Evolutionary conservation across 2,888 invertebrate species (phyloP), one percentile per base, ranked within the genome.

Genomic region (Hedychridium roseum): DNA sequence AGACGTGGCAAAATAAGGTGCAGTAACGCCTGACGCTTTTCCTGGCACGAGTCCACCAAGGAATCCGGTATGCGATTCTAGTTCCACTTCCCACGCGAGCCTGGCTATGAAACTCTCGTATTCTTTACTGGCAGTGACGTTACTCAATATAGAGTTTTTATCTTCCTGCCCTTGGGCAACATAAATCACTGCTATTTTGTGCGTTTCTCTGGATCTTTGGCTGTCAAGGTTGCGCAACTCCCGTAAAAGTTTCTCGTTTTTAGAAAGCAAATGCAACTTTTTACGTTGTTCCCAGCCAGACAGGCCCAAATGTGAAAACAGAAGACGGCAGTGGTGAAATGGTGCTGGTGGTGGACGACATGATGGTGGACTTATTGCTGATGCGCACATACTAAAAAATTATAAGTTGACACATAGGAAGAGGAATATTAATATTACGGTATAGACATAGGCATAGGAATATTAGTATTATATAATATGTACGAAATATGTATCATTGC

Each of bases 111-210:
- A 91, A 63, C 89, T 90, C 80, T 99, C 97, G 79, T 96, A 99
- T 23, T 91, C 91, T 53, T 90, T 89, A 76, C 97, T 97, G 20
- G 96, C 97, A 56, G 90, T 89, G 26, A 89, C 87, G 78, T 99
- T 99, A 6, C 90, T 89, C 11, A 92, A 80, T 68, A 99, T 97
- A 30, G 96, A 94, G 74, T 90, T 91, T 70, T 98, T 95, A 66
- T 96, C 94, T 79, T 98, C 97, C 76, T 99, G 99, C 0, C 97
- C 97, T 35, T 90, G 90, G n/a, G 91, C 95, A 12, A 99, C 97
- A 80, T 97, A 99, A 69, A 99, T 94, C 36, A 99, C 94, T 12
- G 98, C 99, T 67, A 97, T 89, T 81, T 97, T 97, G 80, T 97
- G 96, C 1, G 94, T 94, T 77, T 96, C 95, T 7, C 96, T 85